Evolutionary conservation across 2,888 invertebrate species (phyloP).

Genomic region (Doris montereyensis): DNA sequence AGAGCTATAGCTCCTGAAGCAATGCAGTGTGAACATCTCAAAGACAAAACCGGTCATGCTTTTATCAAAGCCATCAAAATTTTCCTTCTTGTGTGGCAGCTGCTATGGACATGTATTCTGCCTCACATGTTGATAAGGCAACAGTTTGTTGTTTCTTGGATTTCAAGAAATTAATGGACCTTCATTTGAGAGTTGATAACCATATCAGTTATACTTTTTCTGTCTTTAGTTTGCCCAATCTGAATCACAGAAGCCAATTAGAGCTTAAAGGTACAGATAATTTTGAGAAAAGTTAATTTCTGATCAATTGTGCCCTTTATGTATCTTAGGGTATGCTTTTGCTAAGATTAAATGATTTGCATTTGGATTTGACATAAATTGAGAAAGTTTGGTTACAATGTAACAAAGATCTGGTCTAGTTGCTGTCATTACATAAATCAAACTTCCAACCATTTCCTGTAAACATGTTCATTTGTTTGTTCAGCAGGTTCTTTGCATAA

Average conservation of each 20-base stretch:
- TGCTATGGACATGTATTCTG: background rate
- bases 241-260: background rate
- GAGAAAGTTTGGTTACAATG: background rate
- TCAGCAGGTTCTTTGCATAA: background rate
- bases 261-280: background rate
- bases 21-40: background rate
- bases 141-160: no score
- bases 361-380: background rate
- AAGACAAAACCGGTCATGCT: background rate
- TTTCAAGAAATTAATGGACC: background rate
- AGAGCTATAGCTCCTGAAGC: background rate
- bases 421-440: no score
- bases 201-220: background rate
- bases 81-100: background rate
- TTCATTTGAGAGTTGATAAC: background rate
- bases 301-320: constrained; percentile 8
- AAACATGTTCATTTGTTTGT: background rate
- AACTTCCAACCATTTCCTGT: background rate
- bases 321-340: constrained; percentile 4
- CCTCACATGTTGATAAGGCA: no score
- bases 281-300: constrained; percentile 7
- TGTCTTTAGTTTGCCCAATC: background rate
- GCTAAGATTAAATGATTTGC: background rate
- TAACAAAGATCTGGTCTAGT: background rate
- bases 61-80: background rate